Percentiles rank a stretch among this genome's conserved stretches.
Evolutionary conservation across 2,797 vertebrate species (phyloP).

Genomic region (Lagorchestes hirsutus): DNA sequence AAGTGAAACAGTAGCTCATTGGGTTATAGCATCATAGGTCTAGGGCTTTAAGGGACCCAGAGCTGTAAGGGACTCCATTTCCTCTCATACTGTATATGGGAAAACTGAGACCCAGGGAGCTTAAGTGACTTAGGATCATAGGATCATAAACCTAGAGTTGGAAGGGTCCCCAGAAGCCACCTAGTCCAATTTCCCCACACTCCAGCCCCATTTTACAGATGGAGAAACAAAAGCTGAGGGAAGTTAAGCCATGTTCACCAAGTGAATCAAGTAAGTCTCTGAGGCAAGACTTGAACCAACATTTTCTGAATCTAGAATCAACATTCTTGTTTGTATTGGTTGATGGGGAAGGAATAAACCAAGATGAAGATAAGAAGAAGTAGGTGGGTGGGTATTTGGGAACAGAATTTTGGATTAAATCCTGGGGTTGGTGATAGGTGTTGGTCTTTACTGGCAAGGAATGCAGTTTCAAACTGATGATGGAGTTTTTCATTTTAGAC

Average conservation of each 20-base stretch:
- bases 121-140: not conserved
- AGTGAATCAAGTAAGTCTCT: not conserved
- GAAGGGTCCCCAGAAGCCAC: not conserved
- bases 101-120: not conserved
- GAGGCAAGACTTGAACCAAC: not conserved
- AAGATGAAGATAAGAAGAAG: not conserved
- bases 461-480: not conserved
- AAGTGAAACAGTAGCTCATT: not conserved
- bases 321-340: not conserved
- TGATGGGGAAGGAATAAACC: not conserved
- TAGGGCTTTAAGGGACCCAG: not conserved
- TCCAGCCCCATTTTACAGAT: not conserved
- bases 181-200: not conserved
- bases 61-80: not conserved
- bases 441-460: not conserved
- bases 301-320: not conserved
- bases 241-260: not conserved
- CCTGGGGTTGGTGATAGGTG: not conserved
- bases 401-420: not conserved
- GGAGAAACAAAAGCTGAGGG: not conserved
- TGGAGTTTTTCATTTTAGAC: not conserved
- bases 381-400: not conserved
- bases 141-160: not conserved
- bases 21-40: not conserved
- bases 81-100: not conserved